Conservation (phyloP, 2,113 vertebrate species). For the Hypomesus transpacificus region DNA sequence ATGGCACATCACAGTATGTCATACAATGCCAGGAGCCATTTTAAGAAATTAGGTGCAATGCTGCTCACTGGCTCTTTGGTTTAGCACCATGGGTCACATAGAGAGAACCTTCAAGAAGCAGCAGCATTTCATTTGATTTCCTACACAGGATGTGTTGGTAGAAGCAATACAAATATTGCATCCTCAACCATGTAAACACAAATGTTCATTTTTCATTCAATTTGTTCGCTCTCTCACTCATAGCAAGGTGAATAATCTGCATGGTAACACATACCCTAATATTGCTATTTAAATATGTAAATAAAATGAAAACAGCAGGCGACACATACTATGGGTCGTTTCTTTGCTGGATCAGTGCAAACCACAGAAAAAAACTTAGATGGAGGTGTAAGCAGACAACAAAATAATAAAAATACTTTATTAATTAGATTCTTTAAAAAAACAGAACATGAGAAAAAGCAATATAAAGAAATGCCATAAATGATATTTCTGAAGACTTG, state of each 20-base stretch:
- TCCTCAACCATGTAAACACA: background rate
- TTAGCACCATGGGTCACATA: constrained; percentile 45
- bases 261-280: constrained; percentile 20
- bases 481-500: too few species aligned
- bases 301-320: constrained; percentile 37
- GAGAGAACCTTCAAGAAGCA: constrained; percentile 25
- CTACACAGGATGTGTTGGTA: background rate
- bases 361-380: too few species aligned
- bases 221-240: background rate
- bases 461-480: background rate
- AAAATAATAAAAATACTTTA: too few species aligned
- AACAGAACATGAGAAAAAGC: too few species aligned
- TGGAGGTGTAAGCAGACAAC: too few species aligned
- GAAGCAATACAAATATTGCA: background rate
- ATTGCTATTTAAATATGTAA: constrained; percentile 34
- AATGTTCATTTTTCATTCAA: background rate
- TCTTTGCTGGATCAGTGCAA: too few species aligned
- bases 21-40: constrained; percentile 36
- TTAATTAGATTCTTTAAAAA: too few species aligned
- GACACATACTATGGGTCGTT: constrained; percentile 13
- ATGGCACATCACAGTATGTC: constrained; percentile 49
- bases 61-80: constrained; percentile 45
- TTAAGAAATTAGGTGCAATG: constrained; percentile 34
- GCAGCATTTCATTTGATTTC: background rate
- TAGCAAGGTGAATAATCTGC: constrained; percentile 10